Base-by-base conservation (phyloP, 2,888 invertebrate genomes). In the Gisinianus flammeolus region DNA sequence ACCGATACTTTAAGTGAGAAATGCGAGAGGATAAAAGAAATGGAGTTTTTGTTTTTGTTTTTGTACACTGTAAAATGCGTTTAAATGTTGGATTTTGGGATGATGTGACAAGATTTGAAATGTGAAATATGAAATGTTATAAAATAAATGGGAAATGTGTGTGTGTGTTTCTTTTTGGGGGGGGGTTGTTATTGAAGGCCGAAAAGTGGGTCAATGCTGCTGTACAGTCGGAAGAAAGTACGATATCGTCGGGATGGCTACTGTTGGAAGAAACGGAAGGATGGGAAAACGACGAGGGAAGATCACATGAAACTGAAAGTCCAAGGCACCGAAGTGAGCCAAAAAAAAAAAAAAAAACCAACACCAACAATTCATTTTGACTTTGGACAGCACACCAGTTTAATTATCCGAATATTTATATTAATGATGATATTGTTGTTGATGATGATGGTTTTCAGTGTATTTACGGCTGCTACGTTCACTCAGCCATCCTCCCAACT, bases 271-370 rank as follows among this genome's bases (percentile, higher is more conserved):
- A 97, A 97, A 86, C 90, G 98, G 84, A 97, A 97, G 88, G 98
- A 98, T 87, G 98, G 98, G 28, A 97, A 97, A 89, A 97, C 97
- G 81, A 97, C 97, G 78, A 90, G 98, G 85, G 98, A 98, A 88
- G 98, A 98, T 90, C 98, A 98, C 88, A 98, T 98, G 98, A 98
- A 98, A 88, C 91, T 98, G 83, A 98, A 98, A 91, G 97, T 97
- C 86, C 95, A 96, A 90, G 96, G 96, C 85, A 94, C 95, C 81
- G 96, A 96, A 92, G 95, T 95, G 85, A 90, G 90, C 54, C 67
- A 67, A 68, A 71, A 75, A 74, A 67, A 26, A 70, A 44, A 44
- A 8, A 44, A 44, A 44, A 10, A 44, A 44, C 52, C 8, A 44
- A 44, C 52, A 44, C 8, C 16, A 44, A n/a, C n/a, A 16, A 44